Percentiles rank a stretch among this genome's conserved stretches.
Evolutionary conservation across 2,888 invertebrate genomes (phyloP).

Genomic region (Ormyrus nitidulus): DNA sequence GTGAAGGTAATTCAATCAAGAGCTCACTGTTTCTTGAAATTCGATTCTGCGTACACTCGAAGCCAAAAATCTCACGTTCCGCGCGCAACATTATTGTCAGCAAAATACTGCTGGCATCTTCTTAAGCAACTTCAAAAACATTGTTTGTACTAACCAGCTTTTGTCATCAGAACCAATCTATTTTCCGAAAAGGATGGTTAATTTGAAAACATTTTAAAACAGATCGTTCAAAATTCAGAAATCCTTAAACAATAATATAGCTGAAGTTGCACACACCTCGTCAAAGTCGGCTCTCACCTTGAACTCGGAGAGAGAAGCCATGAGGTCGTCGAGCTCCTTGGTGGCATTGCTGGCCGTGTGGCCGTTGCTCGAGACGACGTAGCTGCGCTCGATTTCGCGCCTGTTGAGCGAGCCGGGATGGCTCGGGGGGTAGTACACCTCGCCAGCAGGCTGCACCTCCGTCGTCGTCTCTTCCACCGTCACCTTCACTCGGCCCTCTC

Average conservation of each 20-base stretch:
- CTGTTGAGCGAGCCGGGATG: slow-evolving; percentile 67
- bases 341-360: slow-evolving; percentile 90
- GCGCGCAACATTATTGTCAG: too few species aligned
- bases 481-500: slow-evolving; percentile 74
- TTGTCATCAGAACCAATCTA: too few species aligned
- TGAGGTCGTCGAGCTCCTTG: slow-evolving; percentile 94
- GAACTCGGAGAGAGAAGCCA: slow-evolving; percentile 96
- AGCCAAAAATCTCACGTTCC: not conserved
- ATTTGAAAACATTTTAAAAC: too few species aligned
- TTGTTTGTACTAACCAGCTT: too few species aligned
- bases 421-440: slow-evolving; percentile 59
- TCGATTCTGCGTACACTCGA: not conserved
- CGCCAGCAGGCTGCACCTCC: slow-evolving; percentile 68
- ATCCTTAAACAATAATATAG: too few species aligned
- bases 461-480: slow-evolving; percentile 76
- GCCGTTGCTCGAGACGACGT: slow-evolving; percentile 62
- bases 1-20: too few species aligned
- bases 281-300: slow-evolving; percentile 81
- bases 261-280: too few species aligned
- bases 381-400: slow-evolving; percentile 61
- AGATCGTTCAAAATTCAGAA: too few species aligned
- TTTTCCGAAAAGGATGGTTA: too few species aligned
- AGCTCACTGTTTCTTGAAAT: too few species aligned
- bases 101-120: too few species aligned
- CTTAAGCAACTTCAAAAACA: too few species aligned